Conservation (phyloP, 2,113 vertebrate species). For the Smithornis capensis region DNA sequence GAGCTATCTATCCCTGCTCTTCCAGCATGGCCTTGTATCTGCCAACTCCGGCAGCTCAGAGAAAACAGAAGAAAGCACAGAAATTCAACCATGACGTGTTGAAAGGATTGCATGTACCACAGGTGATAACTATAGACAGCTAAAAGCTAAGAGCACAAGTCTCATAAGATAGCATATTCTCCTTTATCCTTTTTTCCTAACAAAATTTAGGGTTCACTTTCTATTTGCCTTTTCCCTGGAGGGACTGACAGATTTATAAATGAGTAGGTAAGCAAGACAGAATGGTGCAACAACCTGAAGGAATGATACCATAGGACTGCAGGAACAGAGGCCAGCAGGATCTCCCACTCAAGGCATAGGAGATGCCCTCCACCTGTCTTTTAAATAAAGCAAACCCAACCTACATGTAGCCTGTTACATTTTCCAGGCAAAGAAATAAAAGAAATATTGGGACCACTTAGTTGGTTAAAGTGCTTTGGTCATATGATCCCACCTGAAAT, state of each 20-base stretch:
- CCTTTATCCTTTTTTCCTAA: background rate
- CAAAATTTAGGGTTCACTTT: background rate
- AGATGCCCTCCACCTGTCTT: background rate
- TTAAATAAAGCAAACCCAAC: background rate
- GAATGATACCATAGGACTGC: background rate
- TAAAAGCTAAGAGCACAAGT: background rate
- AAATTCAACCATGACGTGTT: rapidly evolving
- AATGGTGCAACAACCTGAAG: background rate
- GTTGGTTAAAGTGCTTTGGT: background rate
- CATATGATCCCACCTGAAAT: background rate
- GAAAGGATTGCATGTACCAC: background rate
- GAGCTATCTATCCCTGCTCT: background rate
- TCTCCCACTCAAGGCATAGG: background rate
- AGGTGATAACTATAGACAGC: background rate
- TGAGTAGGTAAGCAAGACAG: background rate
- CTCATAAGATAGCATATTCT: background rate
- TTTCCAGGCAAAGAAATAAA: background rate
- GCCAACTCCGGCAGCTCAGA: background rate
- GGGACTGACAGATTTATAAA: background rate
- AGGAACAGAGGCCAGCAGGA: background rate
- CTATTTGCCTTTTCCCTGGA: background rate
- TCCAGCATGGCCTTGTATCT: background rate
- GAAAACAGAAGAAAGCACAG: background rate
- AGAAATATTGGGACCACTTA: background rate
- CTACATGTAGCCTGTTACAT: background rate